phyloP scores from a whole-genome alignment of 2,113 vertebrate species.

The Siphamia tubifer region DNA sequence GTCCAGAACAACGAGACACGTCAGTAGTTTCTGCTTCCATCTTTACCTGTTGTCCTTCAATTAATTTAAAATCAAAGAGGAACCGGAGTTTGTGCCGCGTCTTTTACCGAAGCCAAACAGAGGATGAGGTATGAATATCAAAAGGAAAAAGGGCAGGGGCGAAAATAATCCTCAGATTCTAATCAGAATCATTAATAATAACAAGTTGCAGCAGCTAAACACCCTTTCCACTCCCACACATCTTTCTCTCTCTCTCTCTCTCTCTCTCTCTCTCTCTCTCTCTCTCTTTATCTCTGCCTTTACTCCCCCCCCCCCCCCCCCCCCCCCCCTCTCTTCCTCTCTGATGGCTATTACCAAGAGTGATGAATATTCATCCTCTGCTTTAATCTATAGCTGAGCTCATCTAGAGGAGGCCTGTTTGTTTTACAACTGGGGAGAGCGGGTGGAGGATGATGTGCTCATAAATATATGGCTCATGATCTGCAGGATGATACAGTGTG shows the following conservation, averaged over 20 bases:
- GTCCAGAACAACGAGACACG: slow-evolving; percentile 23
- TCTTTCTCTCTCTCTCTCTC: not conserved
- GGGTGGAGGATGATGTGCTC: slow-evolving; percentile 39
- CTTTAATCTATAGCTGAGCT: slow-evolving; percentile 67
- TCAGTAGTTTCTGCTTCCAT: not conserved
- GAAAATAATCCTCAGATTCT: slow-evolving; percentile 33
- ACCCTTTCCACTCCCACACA: not conserved
- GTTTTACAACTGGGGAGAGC: slow-evolving; percentile 41
- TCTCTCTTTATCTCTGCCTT: not conserved
- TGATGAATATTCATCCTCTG: slow-evolving; percentile 54
- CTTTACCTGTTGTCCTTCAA: slow-evolving; percentile 1
- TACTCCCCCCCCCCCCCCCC: not conserved
- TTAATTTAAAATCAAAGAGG: slow-evolving; percentile 14
- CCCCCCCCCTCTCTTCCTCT: not conserved
- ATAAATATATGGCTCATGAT: slow-evolving; percentile 38
- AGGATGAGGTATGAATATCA: slow-evolving; percentile 27
- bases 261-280: not conserved
- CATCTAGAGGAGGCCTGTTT: slow-evolving; percentile 29
- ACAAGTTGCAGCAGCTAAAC: slow-evolving; percentile 17
- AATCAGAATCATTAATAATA: slow-evolving; percentile 55
- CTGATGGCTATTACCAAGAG: slow-evolving; percentile 24
- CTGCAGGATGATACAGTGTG: not conserved
- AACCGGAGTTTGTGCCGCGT: not conserved
- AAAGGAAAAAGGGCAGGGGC: slow-evolving; percentile 39
- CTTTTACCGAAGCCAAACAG: slow-evolving; percentile 15